A percentile compares a stretch with the other conserved stretches of the same genome.
These are phyloP conservation scores for Paratrypauchen microcephalus DNA, from an alignment of 2,797 vertebrate species.

Conservation along the genomic window DNA sequence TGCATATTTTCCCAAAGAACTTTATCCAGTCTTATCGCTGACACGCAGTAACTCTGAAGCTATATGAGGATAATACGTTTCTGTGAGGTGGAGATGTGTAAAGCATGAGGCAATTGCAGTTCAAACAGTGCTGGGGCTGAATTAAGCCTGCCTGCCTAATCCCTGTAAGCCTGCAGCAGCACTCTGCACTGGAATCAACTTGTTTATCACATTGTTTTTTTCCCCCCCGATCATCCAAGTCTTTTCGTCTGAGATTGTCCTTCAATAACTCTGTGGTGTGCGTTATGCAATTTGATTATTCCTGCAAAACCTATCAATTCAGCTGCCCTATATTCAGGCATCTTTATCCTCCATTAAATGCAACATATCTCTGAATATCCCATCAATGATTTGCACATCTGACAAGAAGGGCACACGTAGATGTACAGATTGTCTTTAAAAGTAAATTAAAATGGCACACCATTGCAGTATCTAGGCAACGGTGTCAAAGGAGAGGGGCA, in stretches of 20 bases:
- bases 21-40: slow-evolving; percentile 43
- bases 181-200: slow-evolving; percentile 67
- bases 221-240: slow-evolving; percentile 53
- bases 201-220: slow-evolving; percentile 68
- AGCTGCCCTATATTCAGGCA: slow-evolving; percentile 5
- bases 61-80: slow-evolving; percentile 29
- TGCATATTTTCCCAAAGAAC: slow-evolving; percentile 20
- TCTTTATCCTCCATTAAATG: slow-evolving; percentile 19
- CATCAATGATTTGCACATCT: slow-evolving; percentile 24
- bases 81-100: slow-evolving; percentile 42
- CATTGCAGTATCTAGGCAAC: slow-evolving; percentile 68
- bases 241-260: slow-evolving; percentile 53
- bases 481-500: slow-evolving; percentile 59
- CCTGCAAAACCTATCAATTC: slow-evolving; percentile 33
- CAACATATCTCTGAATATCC: slow-evolving; percentile 9
- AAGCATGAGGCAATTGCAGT: slow-evolving; percentile 56
- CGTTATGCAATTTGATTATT: slow-evolving; percentile 40
- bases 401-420: slow-evolving; percentile 56
- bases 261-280: slow-evolving; percentile 38
- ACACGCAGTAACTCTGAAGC: slow-evolving; percentile 39
- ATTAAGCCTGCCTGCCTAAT: slow-evolving; percentile 76
- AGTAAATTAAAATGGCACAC: slow-evolving; percentile 65
- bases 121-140: slow-evolving; percentile 72
- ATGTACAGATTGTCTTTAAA: slow-evolving; percentile 56
- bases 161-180: slow-evolving; percentile 71